Evolutionary conservation across 2,888 invertebrate species (phyloP), one percentile per base, ranked within the genome.

Genomic region (Brachylomia viminalis): DNA sequence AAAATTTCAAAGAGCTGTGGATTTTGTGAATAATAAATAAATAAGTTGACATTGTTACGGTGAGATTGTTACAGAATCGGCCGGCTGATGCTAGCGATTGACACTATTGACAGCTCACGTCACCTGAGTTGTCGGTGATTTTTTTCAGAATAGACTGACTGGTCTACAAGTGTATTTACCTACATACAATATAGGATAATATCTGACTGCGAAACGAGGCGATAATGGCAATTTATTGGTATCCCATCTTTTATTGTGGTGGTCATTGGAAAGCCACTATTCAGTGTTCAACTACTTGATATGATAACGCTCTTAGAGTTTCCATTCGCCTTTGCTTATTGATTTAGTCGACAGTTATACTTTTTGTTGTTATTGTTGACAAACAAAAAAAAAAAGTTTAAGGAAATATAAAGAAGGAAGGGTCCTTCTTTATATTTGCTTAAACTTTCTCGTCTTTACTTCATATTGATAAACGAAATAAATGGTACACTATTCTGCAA

Each of bases 181-280:
- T 65, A 38, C 13, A 23, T 65, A 59, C 6, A 23, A 11, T 56
- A 11, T 30, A 30, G 10, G 59, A n/a, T n/a, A n/a, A 27, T 58
- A 58, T 49, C 30, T 5, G 20, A 45, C 8, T 33, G 27, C 11
- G 13, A 45, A 58, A 68, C 30, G 49, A 45, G 20, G n/a, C n/a
- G 17, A 49, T 67, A 58, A 30, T n/a, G 20, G 5, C n/a, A 66
- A 49, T 49, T n/a, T 30, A 75, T 58, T 56, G 45, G 33, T 38
- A 15, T 61, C 8, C 72, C 42, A 72, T 45, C 20, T 10, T 45
- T 72, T n/a, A 45, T 61, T 49, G 59, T 33, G 52, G 74, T n/a
- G 20, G 42, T 27, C n/a, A 45, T 56, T 47, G 47, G 30, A 8
- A 13, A 0, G 23, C 5, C 42, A 5, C 42, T 54, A 20, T 69